Conservation (phyloP, 2,888 invertebrate species). For the Drosophila vallismaia region DNA sequence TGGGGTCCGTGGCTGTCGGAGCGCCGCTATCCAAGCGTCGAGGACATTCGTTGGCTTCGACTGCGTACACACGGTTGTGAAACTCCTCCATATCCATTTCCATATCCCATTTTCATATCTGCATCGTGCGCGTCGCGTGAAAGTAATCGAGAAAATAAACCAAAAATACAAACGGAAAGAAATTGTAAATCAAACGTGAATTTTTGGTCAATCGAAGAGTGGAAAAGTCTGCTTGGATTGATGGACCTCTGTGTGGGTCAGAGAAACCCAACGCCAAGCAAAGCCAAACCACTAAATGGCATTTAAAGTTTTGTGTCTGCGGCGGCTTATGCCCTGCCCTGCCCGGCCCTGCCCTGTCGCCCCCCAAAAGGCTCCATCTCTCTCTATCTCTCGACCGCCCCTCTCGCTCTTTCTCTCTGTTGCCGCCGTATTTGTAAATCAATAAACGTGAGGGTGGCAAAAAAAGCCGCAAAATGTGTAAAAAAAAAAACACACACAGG, state of each 20-base stretch:
- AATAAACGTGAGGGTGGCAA: slow-evolving; percentile 76
- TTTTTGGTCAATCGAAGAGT: slow-evolving; percentile 8
- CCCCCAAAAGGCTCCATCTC: slow-evolving; percentile 10
- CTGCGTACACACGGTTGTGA: slow-evolving; percentile 81
- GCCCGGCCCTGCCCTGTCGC: slow-evolving; percentile 54
- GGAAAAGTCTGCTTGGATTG: slow-evolving; percentile 8
- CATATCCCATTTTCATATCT: slow-evolving; percentile 25
- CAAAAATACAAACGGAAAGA: slow-evolving; percentile 50
- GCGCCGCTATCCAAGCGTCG: slow-evolving; percentile 39
- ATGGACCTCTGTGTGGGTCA: slow-evolving; percentile 10
- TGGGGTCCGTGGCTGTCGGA: slow-evolving; percentile 41
- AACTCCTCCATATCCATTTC: slow-evolving; percentile 46
- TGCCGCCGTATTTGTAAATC: slow-evolving; percentile 71
- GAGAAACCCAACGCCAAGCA: slow-evolving; percentile 32
- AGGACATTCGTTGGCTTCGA: slow-evolving; percentile 80
- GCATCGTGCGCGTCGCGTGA: slow-evolving; percentile 57
- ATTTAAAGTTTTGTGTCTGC: slow-evolving; percentile 74
- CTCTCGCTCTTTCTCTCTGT: slow-evolving; percentile 15
- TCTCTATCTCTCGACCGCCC: slow-evolving; percentile 10
- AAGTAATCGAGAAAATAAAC: slow-evolving; percentile 19
- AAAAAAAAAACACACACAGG: slow-evolving; percentile 18
- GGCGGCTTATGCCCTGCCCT: slow-evolving; percentile 62
- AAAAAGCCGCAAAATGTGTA: slow-evolving; percentile 71
- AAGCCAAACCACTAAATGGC: slow-evolving; percentile 70
- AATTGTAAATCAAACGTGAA: slow-evolving; percentile 50